Conservation (phyloP, 2,888 invertebrate genomes). For the Halocaridina rubra region DNA sequence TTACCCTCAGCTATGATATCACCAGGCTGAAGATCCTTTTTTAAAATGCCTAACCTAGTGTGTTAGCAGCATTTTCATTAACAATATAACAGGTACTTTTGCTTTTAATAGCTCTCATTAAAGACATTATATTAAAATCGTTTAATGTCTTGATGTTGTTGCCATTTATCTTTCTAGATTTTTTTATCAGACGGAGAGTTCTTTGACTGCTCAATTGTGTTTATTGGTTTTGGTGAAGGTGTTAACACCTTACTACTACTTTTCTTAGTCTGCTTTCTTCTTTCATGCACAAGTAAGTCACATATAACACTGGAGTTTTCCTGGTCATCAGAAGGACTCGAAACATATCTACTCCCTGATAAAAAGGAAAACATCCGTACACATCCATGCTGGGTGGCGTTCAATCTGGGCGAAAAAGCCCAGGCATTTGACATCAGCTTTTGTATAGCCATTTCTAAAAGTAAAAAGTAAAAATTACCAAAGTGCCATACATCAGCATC, state of each 20-base stretch:
- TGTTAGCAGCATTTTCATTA: conserved; percentile 9
- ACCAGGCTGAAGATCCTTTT: conserved; percentile 4
- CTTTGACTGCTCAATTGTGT: no score
- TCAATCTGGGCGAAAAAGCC: no score
- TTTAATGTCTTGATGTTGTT: background rate
- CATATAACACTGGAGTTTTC: background rate
- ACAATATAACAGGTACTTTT: background rate
- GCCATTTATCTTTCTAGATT: background rate
- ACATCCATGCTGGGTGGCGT: no score
- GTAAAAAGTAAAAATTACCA: no score
- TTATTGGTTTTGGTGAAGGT: no score
- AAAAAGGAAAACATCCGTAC: background rate
- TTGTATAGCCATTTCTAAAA: no score
- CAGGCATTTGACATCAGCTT: no score
- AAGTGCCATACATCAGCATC: no score
- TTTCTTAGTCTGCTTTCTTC: background rate
- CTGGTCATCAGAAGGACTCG: background rate
- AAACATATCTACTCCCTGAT: background rate
- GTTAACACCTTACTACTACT: no score
- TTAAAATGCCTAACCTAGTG: conserved; percentile 6
- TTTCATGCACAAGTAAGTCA: background rate
- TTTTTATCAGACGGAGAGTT: no score
- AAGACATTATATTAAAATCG: background rate
- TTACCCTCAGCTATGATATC: conserved; percentile 25
- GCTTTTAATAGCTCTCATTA: background rate